Conservation (phyloP, 2,797 vertebrate genomes). For the Mus spretus region DNA sequence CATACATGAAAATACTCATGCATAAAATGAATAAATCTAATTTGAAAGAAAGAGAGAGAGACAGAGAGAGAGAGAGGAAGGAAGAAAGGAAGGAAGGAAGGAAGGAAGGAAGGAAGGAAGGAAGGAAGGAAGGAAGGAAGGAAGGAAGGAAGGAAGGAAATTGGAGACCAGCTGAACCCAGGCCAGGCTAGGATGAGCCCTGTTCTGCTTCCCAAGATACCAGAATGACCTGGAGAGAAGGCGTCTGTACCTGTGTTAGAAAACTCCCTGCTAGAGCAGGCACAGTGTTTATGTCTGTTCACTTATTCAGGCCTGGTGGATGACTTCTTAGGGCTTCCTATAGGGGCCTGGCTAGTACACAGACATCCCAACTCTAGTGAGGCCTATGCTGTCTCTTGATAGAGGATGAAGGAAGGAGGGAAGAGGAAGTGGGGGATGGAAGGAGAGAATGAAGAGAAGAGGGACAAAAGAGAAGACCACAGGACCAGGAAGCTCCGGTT, state of each 20-base stretch:
- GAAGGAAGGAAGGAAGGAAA: background rate
- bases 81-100: no score
- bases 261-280: background rate
- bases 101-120: no score
- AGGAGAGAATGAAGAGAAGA: background rate
- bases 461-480: background rate
- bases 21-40: background rate
- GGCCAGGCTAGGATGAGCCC: background rate
- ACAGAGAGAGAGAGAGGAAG: background rate
- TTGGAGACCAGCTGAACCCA: background rate
- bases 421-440: background rate
- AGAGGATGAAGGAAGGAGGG: background rate
- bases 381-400: background rate
- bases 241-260: background rate
- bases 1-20: background rate
- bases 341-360: background rate
- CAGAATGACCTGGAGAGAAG: background rate
- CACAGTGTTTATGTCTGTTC: background rate
- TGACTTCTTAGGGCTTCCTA: background rate
- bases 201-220: background rate
- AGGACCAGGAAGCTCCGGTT: background rate
- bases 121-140: no score
- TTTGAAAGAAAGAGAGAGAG: background rate
- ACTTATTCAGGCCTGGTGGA: background rate
- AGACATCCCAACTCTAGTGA: background rate